These are phyloP conservation scores for Campoletis raptor DNA, from an alignment of 2,888 invertebrate species.

Conservation along the genomic window DNA sequence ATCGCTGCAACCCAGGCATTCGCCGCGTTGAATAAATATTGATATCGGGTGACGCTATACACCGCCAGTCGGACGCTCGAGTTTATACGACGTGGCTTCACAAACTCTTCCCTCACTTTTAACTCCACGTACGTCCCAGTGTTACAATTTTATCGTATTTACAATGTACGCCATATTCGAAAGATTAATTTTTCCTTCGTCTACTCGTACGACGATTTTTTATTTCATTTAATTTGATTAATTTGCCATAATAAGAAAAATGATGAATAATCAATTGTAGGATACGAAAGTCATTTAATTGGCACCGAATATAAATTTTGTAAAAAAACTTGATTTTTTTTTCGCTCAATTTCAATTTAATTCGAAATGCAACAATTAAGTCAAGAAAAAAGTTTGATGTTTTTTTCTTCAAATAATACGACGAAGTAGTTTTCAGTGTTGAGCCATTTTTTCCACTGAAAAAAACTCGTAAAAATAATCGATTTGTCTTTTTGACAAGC, in stretches of 20 bases:
- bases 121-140: constrained; percentile 9
- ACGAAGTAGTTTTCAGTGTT: not conserved
- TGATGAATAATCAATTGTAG: not conserved
- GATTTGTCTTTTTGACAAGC: not conserved
- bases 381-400: not conserved
- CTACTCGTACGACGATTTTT: not conserved
- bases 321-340: not conserved
- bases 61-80: constrained; percentile 79
- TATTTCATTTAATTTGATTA: not conserved
- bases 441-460: not conserved
- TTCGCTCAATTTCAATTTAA: not conserved
- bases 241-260: not conserved
- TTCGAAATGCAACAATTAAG: not conserved
- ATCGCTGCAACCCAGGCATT: constrained; percentile 80
- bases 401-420: not conserved
- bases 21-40: constrained; percentile 83
- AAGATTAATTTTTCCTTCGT: constrained; percentile 24
- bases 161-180: constrained; percentile 23
- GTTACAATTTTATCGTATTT: constrained; percentile 21
- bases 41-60: constrained; percentile 79
- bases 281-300: not conserved
- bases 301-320: not conserved
- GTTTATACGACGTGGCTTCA: constrained; percentile 76
- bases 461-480: constrained; percentile 25
- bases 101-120: constrained; percentile 66